Evolutionary conservation across 2,888 invertebrate species (phyloP).

Genomic region (Ormia ochracea): DNA sequence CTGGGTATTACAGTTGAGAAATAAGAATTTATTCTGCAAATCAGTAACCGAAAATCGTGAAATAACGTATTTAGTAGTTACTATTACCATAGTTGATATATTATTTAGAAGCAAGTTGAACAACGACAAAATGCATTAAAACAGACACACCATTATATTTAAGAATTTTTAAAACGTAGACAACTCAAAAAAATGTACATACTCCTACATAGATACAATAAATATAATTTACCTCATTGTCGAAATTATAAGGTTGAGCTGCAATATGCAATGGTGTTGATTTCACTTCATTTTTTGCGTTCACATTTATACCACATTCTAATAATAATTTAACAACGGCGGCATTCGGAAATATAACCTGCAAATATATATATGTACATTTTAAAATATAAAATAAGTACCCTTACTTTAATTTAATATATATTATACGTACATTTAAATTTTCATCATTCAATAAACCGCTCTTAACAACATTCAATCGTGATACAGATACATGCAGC

Average conservation of each 20-base stretch:
- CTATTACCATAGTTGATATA: too few species aligned
- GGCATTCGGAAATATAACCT: slow-evolving; percentile 86
- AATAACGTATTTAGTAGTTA: too few species aligned
- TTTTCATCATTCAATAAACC: slow-evolving; percentile 85
- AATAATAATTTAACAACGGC: slow-evolving; percentile 84
- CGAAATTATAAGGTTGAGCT: slow-evolving; percentile 85
- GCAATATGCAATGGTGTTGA: slow-evolving; percentile 90
- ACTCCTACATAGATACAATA: neutral
- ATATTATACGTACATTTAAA: slow-evolving; percentile 74
- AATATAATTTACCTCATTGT: slow-evolving; percentile 79
- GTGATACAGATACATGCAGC: slow-evolving; percentile 89
- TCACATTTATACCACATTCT: slow-evolving; percentile 86
- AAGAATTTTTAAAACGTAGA: too few species aligned
- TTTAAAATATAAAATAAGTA: too few species aligned
- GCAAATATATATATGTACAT: too few species aligned
- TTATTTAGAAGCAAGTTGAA: too few species aligned
- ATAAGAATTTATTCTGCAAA: too few species aligned
- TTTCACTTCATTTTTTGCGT: slow-evolving; percentile 85
- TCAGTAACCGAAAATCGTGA: too few species aligned
- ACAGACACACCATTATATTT: too few species aligned
- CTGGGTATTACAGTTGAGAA: too few species aligned
- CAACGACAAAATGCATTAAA: too few species aligned
- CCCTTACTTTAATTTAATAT: neutral
- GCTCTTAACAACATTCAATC: slow-evolving; percentile 86
- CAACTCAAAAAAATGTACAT: too few species aligned